These are phyloP conservation scores for Dendrocopos noguchii DNA, from an alignment of 2,113 vertebrate genomes.

Conservation along the genomic window DNA sequence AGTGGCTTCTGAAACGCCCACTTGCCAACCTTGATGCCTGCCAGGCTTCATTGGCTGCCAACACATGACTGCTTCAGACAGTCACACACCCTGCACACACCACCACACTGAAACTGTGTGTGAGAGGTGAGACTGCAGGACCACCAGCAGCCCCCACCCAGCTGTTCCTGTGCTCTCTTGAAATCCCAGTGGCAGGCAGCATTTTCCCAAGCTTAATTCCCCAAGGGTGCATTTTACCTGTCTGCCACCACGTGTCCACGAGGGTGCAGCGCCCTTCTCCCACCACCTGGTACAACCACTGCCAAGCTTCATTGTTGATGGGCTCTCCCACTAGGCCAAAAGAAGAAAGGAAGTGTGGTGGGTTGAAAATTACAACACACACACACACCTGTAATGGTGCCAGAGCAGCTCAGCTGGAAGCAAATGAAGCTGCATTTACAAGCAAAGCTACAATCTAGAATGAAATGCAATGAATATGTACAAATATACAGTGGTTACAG, in stretches of 20 bases:
- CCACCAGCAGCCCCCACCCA: not conserved
- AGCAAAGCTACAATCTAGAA: too few species aligned
- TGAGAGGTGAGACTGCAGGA: constrained; percentile 3
- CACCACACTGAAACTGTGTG: not conserved
- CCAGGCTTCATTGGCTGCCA: constrained; percentile 31
- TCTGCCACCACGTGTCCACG: constrained; percentile 97
- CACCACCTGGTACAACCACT: constrained; percentile 90
- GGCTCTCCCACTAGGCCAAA: constrained; percentile 88
- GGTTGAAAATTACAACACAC: too few species aligned
- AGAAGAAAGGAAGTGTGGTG: not conserved
- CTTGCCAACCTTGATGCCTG: constrained; percentile 23
- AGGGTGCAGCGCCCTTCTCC: constrained; percentile 86
- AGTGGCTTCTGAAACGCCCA: constrained; percentile 26
- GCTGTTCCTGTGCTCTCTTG: not conserved
- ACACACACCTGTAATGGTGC: too few species aligned
- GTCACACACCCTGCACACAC: not conserved
- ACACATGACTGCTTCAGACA: not conserved
- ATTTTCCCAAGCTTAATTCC: not conserved
- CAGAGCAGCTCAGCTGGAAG: too few species aligned
- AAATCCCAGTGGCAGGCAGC: not conserved
- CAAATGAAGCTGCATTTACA: too few species aligned
- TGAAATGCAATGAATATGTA: too few species aligned
- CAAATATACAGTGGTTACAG: too few species aligned
- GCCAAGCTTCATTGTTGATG: constrained; percentile 93
- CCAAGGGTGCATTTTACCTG: constrained; percentile 78